phyloP scores from a whole-genome alignment of 2,888 invertebrate genomes.

The Polietes domitor region DNA sequence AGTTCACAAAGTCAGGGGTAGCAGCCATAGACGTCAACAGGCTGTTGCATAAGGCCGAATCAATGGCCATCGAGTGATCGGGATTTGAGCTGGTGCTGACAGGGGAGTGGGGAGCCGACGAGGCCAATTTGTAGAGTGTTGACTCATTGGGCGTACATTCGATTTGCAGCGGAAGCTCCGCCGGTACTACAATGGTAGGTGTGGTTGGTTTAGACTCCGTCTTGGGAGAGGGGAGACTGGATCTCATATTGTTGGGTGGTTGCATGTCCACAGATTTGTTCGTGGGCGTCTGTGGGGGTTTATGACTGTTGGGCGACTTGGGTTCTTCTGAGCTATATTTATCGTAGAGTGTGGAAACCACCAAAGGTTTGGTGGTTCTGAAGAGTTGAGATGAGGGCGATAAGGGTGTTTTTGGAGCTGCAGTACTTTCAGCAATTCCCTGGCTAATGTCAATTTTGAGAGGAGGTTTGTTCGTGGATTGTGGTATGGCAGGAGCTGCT shows the following conservation, averaged over 20 bases:
- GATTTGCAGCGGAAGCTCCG: slow-evolving; percentile 71
- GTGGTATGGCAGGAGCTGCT: neutral
- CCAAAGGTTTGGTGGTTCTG: slow-evolving; percentile 36
- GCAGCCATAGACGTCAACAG: slow-evolving; percentile 66
- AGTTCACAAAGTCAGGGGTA: slow-evolving; percentile 50
- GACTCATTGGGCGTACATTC: slow-evolving; percentile 85
- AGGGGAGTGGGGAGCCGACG: slow-evolving; percentile 74
- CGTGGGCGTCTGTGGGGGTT: neutral
- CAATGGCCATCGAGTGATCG: slow-evolving; percentile 63
- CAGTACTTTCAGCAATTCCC: neutral
- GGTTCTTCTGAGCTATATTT: slow-evolving; percentile 25
- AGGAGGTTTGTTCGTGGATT: slow-evolving; percentile 14
- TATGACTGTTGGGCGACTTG: slow-evolving; percentile 31
- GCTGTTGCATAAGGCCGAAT: slow-evolving; percentile 72
- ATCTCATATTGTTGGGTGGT: neutral
- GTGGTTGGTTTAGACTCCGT: neutral
- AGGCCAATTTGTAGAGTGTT: slow-evolving; percentile 74
- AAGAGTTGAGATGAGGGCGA: slow-evolving; percentile 31
- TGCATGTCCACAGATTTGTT: neutral
- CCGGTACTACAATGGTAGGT: slow-evolving; percentile 68
- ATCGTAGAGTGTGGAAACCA: slow-evolving; percentile 39
- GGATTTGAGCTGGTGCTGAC: slow-evolving; percentile 45
- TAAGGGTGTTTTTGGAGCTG: neutral
- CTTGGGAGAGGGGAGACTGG: slow-evolving; percentile 68
- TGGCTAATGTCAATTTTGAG: slow-evolving; percentile 2